phyloP scores from a whole-genome alignment of 2,113 vertebrate genomes.

The Triplophysa siluroides region DNA sequence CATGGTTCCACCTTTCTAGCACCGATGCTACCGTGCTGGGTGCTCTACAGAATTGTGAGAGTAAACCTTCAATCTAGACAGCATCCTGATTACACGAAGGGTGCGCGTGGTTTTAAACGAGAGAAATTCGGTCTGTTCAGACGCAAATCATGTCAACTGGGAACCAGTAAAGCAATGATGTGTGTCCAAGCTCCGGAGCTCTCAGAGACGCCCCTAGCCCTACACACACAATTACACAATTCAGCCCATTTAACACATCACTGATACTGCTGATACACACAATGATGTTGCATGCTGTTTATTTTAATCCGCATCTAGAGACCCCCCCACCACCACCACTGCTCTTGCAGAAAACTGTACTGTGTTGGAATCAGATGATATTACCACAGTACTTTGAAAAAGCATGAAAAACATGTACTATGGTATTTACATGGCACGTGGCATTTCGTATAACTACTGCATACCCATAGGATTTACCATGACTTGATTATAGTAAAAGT shows the following conservation, averaged over 20 bases:
- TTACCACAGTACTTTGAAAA: too few relatives aligned
- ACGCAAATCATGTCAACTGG: conserved; percentile 70
- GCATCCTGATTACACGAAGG: conserved; percentile 34
- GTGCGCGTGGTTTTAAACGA: conserved; percentile 57
- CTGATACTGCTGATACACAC: conserved; percentile 52
- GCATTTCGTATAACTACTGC: neutral
- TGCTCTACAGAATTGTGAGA: neutral
- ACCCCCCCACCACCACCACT: neutral
- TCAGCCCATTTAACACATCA: conserved; percentile 65
- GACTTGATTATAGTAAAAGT: too few relatives aligned
- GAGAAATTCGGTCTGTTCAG: conserved; percentile 68
- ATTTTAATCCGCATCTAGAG: neutral
- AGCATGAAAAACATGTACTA: too few relatives aligned
- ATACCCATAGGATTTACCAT: too few relatives aligned
- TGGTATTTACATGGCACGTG: neutral
- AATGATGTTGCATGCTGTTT: neutral
- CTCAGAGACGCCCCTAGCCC: conserved; percentile 68
- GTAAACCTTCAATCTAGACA: conserved; percentile 3
- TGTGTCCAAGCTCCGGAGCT: conserved; percentile 70
- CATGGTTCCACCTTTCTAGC: conserved; percentile 64
- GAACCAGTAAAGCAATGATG: conserved; percentile 69
- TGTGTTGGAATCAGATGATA: too few relatives aligned
- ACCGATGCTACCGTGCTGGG: conserved; percentile 54
- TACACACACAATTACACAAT: conserved; percentile 74
- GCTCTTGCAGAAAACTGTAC: too few relatives aligned